Base-by-base conservation (phyloP, 2,113 vertebrate genomes). In the Limanda limanda region DNA sequence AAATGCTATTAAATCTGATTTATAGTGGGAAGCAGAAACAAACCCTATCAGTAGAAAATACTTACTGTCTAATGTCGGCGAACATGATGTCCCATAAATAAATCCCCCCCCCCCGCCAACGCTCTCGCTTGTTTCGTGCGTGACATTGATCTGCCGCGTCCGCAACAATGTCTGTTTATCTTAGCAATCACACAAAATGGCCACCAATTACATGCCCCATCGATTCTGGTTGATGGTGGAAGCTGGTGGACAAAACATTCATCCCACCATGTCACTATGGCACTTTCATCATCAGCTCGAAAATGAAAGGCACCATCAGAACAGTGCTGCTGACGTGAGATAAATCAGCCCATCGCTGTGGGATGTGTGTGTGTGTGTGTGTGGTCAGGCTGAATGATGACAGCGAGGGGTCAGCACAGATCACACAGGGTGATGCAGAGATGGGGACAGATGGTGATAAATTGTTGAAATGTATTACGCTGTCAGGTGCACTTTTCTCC, bases 151-250 rank as follows among this genome's bases (percentile, higher is more conserved):
- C 87, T 83, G 76, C 67, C 76, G 60, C 76, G 77, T 83, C 72
- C 45, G 48, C 86, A 86, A 84, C 91, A 86, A 88, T 86, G 87
- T 88, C 85, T 89, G 86, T 91, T 91, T 91, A 92, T 91, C 90
- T 84, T 86, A 83, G 85, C 90, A 91, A 89, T 93, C 88, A 74
- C 87, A 84, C 82, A 91, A 91, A 92, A 86, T 92, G 88, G 81
- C 81, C 84, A 24, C 80, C 89, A 91, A 92, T 93, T 93, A 93
- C 87, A 91, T 84, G 89, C 85, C 78, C 82, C 90, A 90, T 92
- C 87, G 87, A 90, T 88, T 88, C 83, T 75, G 85, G 76, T 75
- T 87, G 87, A 88, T 84, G 81, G 79, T 78, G 76, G 84, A 86
- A 74, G 79, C 81, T 42, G 81, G 45, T 84, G 86, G 78, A 88